Evolutionary conservation across 2,113 vertebrate species (phyloP).

Genomic region (Oreotrochilus melanogaster): DNA sequence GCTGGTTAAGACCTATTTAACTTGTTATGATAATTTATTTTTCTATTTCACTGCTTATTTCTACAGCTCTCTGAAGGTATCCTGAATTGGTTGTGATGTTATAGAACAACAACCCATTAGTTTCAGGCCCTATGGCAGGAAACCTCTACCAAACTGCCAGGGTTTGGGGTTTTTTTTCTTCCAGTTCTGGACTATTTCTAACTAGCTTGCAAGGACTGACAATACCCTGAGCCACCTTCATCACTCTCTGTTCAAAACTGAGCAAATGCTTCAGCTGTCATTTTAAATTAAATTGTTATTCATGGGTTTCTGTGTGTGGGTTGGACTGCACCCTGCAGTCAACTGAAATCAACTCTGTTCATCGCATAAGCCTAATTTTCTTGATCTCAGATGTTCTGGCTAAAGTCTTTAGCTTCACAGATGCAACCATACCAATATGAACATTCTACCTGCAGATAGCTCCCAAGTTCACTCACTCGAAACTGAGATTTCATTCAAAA

Average conservation of each 20-base stretch:
- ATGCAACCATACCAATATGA: not conserved
- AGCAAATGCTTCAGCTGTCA: not conserved
- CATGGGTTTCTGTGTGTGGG: not conserved
- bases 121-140: not conserved
- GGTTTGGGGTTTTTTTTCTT: fast-evolving
- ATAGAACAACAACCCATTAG: not conserved
- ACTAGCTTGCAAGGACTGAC: not conserved
- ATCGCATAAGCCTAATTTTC: not conserved
- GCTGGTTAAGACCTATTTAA: not conserved
- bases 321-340: not conserved
- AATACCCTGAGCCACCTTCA: not conserved
- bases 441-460: not conserved
- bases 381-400: not conserved
- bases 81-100: not conserved
- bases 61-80: not conserved
- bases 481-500: not conserved
- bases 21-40: not conserved
- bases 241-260: not conserved
- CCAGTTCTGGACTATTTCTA: not conserved
- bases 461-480: fast-evolving
- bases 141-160: not conserved
- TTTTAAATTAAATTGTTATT: constrained; percentile 19
- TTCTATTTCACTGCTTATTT: not conserved
- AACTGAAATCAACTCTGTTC: constrained; percentile 18
- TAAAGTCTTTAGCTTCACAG: not conserved